Percentiles rank a stretch among this genome's conserved stretches.
Evolutionary conservation across 2,797 vertebrate genomes (phyloP).

Genomic region (Crypturellus tataupa): DNA sequence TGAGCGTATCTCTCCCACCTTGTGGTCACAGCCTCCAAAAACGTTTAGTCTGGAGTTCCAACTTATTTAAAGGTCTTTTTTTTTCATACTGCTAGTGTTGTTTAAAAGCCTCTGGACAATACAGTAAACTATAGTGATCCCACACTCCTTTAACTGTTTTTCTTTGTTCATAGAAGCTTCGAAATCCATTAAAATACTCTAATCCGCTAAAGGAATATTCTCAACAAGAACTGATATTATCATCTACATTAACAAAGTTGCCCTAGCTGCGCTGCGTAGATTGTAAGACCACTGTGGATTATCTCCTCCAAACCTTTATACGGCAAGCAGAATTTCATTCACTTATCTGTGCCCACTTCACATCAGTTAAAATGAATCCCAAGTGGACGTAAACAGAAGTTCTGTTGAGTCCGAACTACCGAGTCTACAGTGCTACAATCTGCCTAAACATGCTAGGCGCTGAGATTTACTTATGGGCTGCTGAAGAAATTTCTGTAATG

Average conservation of each 20-base stretch:
- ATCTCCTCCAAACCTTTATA: not conserved
- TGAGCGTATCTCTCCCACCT: too few relatives aligned
- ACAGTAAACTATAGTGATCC: not conserved
- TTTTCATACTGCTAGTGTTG: not conserved
- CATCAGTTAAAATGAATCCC: not conserved
- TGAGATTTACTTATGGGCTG: not conserved
- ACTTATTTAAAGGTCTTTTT: not conserved
- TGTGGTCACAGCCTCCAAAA: not conserved
- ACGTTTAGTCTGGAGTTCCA: not conserved
- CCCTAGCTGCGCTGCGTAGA: rapidly evolving
- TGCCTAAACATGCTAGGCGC: not conserved
- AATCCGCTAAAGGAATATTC: not conserved
- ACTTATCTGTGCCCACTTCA: not conserved
- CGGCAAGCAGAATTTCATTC: not conserved
- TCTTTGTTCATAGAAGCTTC: not conserved
- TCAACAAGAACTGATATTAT: not conserved
- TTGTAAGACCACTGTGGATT: too few relatives aligned
- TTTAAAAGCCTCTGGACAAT: not conserved
- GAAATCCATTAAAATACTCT: not conserved
- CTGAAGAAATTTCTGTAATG: not conserved
- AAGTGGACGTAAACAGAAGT: not conserved
- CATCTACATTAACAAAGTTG: rapidly evolving
- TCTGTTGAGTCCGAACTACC: not conserved
- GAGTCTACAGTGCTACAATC: not conserved
- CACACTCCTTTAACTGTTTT: not conserved